These are phyloP conservation scores for Seriola dumerili DNA, from an alignment of 2,113 vertebrate genomes.

Conservation along the genomic window DNA sequence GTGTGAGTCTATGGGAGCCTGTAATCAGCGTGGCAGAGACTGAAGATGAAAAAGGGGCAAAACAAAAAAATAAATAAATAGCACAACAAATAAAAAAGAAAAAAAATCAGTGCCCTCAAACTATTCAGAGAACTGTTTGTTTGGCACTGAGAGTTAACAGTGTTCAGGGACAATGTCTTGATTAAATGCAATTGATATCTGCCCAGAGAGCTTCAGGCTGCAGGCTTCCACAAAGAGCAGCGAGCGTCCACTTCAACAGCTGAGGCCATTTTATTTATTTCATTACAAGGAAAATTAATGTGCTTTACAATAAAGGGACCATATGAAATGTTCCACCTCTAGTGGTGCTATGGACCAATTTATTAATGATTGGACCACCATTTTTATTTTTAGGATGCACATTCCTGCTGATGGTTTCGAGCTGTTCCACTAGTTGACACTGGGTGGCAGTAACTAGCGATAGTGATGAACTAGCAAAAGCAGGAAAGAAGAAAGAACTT, in stretches of 20 bases:
- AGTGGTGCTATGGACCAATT: no score
- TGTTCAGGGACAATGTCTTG: slow-evolving; percentile 36
- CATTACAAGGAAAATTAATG: not conserved
- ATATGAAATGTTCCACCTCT: no score
- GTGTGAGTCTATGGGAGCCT: slow-evolving; percentile 54
- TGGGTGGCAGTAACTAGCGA: no score
- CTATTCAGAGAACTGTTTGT: slow-evolving; percentile 35
- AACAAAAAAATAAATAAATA: slow-evolving; percentile 20
- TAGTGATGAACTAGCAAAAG: no score
- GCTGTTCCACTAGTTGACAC: no score
- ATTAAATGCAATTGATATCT: slow-evolving; percentile 52
- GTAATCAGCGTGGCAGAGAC: slow-evolving; percentile 59
- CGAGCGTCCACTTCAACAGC: not conserved
- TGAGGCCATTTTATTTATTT: not conserved
- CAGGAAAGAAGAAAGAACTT: no score
- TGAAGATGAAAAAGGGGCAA: slow-evolving; percentile 31
- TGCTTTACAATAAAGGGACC: not conserved
- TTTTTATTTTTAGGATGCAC: no score
- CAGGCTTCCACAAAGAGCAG: slow-evolving; percentile 20
- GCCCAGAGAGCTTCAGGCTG: slow-evolving; percentile 38
- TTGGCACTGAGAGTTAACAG: slow-evolving; percentile 24
- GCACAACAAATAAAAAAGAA: slow-evolving; percentile 14
- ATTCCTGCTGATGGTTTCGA: no score
- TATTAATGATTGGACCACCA: no score
- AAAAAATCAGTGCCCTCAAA: slow-evolving; percentile 31